Evolutionary conservation across 2,888 invertebrate species (phyloP).

Genomic region (Drosophila algonquin): DNA sequence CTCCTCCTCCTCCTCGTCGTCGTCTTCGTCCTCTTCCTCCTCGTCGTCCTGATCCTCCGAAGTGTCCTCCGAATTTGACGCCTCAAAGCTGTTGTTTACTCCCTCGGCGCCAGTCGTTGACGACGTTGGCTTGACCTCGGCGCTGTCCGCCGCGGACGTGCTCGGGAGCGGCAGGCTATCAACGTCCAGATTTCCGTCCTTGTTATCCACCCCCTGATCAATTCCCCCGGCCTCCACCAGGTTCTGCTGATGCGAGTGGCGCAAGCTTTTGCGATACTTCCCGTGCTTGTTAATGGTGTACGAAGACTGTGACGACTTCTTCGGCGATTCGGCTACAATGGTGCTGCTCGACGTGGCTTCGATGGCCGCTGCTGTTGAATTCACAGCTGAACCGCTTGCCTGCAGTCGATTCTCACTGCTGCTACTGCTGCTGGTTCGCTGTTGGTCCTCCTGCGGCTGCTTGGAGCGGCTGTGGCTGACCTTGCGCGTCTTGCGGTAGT

Average conservation of each 20-base stretch:
- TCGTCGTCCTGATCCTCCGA: conserved; percentile 47
- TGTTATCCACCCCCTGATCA: conserved; percentile 28
- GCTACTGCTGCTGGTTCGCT: conserved; percentile 24
- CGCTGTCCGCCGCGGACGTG: conserved; percentile 38
- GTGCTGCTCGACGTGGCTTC: conserved; percentile 37
- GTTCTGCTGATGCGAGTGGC: conserved; percentile 67
- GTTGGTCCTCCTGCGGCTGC: conserved; percentile 34
- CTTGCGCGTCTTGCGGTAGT: conserved; percentile 83
- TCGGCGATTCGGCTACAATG: not conserved
- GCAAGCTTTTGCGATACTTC: conserved; percentile 47
- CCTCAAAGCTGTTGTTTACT: conserved; percentile 7
- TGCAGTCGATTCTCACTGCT: conserved; percentile 48
- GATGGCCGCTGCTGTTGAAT: conserved; percentile 51
- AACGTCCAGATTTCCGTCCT: conserved; percentile 42
- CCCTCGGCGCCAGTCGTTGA: conserved; percentile 1
- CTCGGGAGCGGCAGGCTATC: conserved; percentile 20
- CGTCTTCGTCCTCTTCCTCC: conserved; percentile 65
- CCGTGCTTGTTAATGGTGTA: conserved; percentile 13
- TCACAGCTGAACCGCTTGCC: conserved; percentile 44
- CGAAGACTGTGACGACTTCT: not conserved
- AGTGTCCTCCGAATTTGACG: conserved; percentile 22
- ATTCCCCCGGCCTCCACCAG: conserved; percentile 33
- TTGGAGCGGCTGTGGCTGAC: conserved; percentile 71
- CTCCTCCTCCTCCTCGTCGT: conserved; percentile 62
- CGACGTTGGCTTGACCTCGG: not conserved